phyloP scores from a whole-genome alignment of 2,888 invertebrate species.

The Dorcus parallelipipedus region DNA sequence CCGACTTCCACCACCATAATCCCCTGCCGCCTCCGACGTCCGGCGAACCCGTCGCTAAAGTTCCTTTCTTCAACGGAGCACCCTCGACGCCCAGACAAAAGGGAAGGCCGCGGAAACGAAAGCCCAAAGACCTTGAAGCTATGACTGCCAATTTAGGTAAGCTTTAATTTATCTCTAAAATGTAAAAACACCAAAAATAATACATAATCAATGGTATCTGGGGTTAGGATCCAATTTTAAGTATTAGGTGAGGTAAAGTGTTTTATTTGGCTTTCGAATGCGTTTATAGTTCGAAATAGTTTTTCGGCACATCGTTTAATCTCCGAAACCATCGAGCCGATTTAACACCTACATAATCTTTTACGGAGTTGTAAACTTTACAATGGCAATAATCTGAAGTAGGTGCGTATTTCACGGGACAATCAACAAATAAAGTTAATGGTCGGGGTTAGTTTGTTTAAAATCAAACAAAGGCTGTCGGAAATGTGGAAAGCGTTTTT shows the following conservation, averaged over 20 bases:
- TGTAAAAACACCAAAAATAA: too few species aligned
- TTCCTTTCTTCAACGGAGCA: constrained; percentile 58
- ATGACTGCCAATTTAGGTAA: constrained; percentile 84
- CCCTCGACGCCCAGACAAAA: constrained; percentile 79
- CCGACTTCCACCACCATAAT: constrained; percentile 49
- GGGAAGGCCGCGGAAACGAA: constrained; percentile 88
- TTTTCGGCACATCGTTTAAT: too few species aligned
- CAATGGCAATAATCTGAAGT: constrained; percentile 23
- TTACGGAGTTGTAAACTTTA: constrained; percentile 24
- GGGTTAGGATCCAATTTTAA: too few species aligned
- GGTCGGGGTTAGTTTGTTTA: constrained; percentile 21
- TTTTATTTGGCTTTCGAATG: too few species aligned
- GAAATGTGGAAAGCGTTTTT: not conserved
- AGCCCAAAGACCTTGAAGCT: constrained; percentile 84
- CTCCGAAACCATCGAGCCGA: not conserved
- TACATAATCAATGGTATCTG: too few species aligned
- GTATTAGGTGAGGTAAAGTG: too few species aligned
- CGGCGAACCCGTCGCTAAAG: constrained; percentile 36
- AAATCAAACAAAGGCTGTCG: not conserved
- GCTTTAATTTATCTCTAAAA: constrained; percentile 34
- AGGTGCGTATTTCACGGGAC: constrained; percentile 23
- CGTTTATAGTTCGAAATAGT: too few species aligned
- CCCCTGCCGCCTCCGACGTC: constrained; percentile 56
- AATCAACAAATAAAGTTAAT: constrained; percentile 25
- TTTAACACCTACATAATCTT: constrained; percentile 19